Evolutionary conservation across 2,888 invertebrate genomes (phyloP).

Genomic region (Thymelicus acteon): DNA sequence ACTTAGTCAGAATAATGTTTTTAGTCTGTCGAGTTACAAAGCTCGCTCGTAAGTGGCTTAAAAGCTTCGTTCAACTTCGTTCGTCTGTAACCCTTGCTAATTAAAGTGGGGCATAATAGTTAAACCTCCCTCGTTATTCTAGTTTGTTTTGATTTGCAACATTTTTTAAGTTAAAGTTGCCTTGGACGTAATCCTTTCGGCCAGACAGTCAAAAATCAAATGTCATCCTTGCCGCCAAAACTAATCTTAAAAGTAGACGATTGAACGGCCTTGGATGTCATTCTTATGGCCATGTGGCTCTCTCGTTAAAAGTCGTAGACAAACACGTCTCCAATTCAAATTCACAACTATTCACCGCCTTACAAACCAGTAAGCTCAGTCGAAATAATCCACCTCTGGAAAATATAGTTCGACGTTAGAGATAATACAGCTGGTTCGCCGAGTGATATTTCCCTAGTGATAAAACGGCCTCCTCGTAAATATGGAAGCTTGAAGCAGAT

Average conservation of each 20-base stretch:
- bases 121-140: not conserved
- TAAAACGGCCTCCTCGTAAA: constrained; percentile 44
- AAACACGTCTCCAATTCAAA: not conserved
- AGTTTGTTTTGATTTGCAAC: not conserved
- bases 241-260: too few species aligned
- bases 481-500: constrained; percentile 33
- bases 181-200: not conserved
- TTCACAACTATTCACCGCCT: not conserved
- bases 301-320: not conserved
- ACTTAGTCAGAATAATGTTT: too few species aligned
- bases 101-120: not conserved
- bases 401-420: constrained; percentile 29
- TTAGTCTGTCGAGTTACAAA: not conserved
- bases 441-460: constrained; percentile 45
- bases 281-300: not conserved
- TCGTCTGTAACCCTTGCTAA: not conserved
- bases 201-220: not conserved
- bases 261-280: not conserved
- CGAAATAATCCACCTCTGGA: not conserved
- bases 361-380: too few species aligned
- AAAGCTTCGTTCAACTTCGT: not conserved
- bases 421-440: constrained; percentile 27
- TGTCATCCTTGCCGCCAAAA: too few species aligned
- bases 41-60: not conserved
- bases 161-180: too few species aligned